Evolutionary conservation across 2,113 vertebrate genomes (phyloP).

Genomic region (Dromas ardeola): DNA sequence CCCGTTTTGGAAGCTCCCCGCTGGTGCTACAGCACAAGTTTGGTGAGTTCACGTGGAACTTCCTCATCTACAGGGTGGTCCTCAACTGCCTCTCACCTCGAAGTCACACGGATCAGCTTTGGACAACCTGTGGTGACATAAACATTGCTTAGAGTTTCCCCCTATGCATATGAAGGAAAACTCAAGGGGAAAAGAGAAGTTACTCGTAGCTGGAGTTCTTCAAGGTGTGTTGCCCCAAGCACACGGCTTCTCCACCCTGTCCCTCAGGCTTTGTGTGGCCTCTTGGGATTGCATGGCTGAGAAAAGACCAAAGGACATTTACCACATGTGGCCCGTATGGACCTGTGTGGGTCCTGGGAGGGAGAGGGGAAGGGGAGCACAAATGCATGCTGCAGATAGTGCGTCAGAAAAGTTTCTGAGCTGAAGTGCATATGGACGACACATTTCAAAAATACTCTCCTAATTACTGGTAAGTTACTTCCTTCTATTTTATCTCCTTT

Average conservation of each 20-base stretch:
- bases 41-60: not conserved
- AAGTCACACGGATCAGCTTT: not conserved
- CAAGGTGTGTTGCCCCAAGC: not conserved
- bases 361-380: not conserved
- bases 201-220: not conserved
- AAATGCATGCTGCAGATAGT: not conserved
- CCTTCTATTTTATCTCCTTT: not conserved
- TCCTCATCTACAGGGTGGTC: not conserved
- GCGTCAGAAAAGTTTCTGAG: not conserved
- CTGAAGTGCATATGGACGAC: not conserved
- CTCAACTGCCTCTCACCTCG: not conserved
- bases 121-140: not conserved
- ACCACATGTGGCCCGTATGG: not conserved
- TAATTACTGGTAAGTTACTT: constrained; percentile 12
- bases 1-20: not conserved
- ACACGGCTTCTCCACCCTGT: not conserved
- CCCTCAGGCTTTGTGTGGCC: not conserved
- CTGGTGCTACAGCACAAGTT: not conserved
- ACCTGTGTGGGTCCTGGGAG: not conserved
- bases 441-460: constrained; percentile 16
- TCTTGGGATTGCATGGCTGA: not conserved
- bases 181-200: not conserved
- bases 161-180: not conserved
- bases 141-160: not conserved
- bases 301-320: not conserved